phyloP scores from a whole-genome alignment of 2,797 vertebrate species.

The Tauraco hartlaubi region DNA sequence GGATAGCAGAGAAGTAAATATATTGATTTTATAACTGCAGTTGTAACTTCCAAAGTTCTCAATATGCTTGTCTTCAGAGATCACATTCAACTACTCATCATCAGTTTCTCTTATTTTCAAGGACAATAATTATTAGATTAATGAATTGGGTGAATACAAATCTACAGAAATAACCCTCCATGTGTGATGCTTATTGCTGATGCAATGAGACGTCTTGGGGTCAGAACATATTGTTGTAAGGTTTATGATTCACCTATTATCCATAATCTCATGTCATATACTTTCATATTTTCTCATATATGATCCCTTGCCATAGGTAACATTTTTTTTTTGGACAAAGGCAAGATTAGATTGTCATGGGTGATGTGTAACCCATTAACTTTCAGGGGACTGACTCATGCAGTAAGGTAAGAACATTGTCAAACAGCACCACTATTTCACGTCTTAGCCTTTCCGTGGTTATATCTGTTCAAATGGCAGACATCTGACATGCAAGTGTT shows the following conservation, averaged over 20 bases:
- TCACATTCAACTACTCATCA: background rate
- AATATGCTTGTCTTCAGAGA: background rate
- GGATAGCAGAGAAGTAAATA: background rate
- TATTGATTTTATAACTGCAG: background rate
- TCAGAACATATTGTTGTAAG: background rate
- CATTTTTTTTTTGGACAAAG: background rate
- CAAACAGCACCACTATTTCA: background rate
- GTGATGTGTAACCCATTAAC: background rate
- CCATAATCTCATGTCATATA: background rate
- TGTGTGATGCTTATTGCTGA: background rate
- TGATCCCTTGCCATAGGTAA: background rate
- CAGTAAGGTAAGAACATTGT: background rate
- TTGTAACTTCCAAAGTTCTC: background rate
- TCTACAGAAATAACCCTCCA: background rate
- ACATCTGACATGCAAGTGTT: background rate
- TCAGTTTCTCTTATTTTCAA: background rate
- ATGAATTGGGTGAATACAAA: background rate
- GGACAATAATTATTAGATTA: background rate
- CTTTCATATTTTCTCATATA: background rate
- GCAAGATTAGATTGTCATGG: background rate
- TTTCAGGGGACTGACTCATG: background rate
- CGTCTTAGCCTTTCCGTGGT: background rate
- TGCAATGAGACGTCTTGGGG: background rate
- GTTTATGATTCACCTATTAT: background rate
- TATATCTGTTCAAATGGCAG: background rate